Percentiles rank a stretch among this genome's conserved stretches.
These are phyloP conservation scores for Melinopterus prodromus DNA, from an alignment of 2,888 invertebrate genomes.

Conservation along the genomic window DNA sequence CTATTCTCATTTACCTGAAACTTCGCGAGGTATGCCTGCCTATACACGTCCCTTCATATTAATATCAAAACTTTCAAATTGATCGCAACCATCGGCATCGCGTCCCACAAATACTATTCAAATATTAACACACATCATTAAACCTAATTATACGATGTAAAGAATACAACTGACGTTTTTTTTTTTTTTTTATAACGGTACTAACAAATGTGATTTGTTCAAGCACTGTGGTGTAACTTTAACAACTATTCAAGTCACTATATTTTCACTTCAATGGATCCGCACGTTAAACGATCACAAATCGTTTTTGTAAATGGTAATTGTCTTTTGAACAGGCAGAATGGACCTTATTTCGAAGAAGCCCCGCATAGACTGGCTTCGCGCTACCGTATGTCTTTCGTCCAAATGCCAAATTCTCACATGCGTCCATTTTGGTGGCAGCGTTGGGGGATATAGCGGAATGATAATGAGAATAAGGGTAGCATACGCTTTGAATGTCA, in stretches of 20 bases:
- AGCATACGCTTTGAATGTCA: background rate
- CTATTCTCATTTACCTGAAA: conserved; percentile 22
- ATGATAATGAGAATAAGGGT: background rate
- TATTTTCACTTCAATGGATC: conserved; percentile 36
- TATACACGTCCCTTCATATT: background rate
- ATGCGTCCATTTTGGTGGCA: background rate
- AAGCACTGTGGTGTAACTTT: background rate
- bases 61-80: background rate
- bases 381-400: conserved; percentile 18
- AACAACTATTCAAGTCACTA: conserved; percentile 33
- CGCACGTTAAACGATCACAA: conserved; percentile 53
- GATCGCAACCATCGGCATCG: background rate
- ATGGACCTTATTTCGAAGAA: conserved; percentile 48
- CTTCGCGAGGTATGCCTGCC: background rate
- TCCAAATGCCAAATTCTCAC: background rate
- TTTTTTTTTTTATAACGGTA: background rate
- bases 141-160: background rate
- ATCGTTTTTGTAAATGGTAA: conserved; percentile 55
- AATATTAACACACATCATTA: background rate
- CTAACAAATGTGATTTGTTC: background rate
- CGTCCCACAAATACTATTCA: background rate
- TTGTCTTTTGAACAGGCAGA: conserved; percentile 52
- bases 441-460: background rate
- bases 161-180: background rate
- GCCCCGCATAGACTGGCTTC: conserved; percentile 39